phyloP scores from a whole-genome alignment of 1,140 invertebrate species.

The Aricia agestis region DNA sequence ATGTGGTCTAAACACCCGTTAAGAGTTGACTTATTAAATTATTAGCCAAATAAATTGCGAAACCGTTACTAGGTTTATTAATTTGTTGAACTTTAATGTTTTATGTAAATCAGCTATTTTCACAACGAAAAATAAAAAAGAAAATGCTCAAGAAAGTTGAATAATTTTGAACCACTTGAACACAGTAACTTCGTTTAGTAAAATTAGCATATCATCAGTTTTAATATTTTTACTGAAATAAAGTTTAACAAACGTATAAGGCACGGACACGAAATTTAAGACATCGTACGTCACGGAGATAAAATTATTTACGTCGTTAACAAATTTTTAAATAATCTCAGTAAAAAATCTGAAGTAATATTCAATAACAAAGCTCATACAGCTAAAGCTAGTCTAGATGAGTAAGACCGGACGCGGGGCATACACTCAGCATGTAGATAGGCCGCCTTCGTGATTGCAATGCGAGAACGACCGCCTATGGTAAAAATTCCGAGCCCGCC shows the following conservation, averaged over 20 bases:
- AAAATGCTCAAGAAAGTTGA: neutral
- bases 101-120: conserved; percentile 6
- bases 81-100: neutral
- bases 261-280: neutral
- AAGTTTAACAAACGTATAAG: neutral
- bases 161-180: neutral
- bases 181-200: too few species aligned
- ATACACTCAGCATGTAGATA: conserved; percentile 63
- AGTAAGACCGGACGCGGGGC: conserved; percentile 65
- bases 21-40: neutral
- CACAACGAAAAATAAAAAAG: neutral
- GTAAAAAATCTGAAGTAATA: neutral
- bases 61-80: neutral
- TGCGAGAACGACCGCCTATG: conserved; percentile 54
- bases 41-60: neutral
- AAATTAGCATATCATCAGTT: too few species aligned
- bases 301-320: too few species aligned
- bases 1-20: neutral
- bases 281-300: too few species aligned
- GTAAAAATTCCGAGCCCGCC: conserved; percentile 67
- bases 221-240: too few species aligned
- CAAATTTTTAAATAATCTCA: too few species aligned
- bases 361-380: neutral
- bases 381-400: conserved; percentile 42
- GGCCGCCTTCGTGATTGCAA: conserved; percentile 53